Base-by-base conservation (phyloP, 2,888 invertebrate species). In the Hyalella azteca region DNA sequence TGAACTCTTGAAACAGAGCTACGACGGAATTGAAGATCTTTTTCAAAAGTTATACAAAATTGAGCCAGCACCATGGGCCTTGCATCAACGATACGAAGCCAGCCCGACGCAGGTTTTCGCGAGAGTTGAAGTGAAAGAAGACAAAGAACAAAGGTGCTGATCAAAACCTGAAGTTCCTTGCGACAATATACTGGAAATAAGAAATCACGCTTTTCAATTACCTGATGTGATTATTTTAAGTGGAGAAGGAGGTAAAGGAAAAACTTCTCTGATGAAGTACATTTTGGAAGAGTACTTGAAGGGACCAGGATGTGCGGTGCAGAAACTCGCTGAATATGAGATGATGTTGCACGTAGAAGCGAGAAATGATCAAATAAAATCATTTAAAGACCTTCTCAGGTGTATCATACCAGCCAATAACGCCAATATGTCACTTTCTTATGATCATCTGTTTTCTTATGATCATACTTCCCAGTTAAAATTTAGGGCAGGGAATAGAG, bases 231-330 rank as follows among this genome's bases (percentile, higher is more conserved):
- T 78, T 39, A 29, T 82, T 13, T 15, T 82, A 19, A 80, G 79
- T n/a, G 80, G 78, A 22, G 36, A 80, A n/a, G 77, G 59, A 32
- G 82, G 82, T n/a, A 82, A 80, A 80, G 82, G 82, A 11, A 82
- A 80, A 59, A 73, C 80, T 36, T 77, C 82, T 9, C 29, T 80
- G 36, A 13, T 80, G 13, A 82, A 79, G 40, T 80, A 54, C 22
- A 36, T 82, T 22, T 26, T 80, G 59, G 77, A 59, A n/a, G 45
- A 50, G n/a, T 66, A 48, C 48, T 26, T 75, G 26, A 77, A 41
- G 32, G 54, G 78, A 13, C 19, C 54, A 22, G 48, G n/a, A 39
- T 45, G 60, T 7, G 26, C 36, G 7, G 32, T 80, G 15, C 29
- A 40, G 4, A 60, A 40, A 11, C 40, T 73, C 15, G 80, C 79